These are phyloP conservation scores for Heliornis fulica DNA, from an alignment of 2,113 vertebrate species.

Conservation along the genomic window DNA sequence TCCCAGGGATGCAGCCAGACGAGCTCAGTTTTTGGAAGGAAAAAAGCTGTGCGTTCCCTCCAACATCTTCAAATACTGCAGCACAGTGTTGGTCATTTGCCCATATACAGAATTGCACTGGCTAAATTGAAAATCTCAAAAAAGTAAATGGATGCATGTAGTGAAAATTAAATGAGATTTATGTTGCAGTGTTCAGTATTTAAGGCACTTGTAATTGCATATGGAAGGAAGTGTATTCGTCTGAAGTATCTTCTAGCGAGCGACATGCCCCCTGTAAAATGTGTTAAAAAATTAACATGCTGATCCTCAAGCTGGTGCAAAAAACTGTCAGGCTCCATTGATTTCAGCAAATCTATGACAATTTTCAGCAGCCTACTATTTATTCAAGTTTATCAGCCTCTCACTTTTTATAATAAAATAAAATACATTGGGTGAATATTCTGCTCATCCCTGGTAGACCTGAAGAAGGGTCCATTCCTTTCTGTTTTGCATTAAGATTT, in stretches of 20 bases:
- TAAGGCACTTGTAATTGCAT: slow-evolving; percentile 43
- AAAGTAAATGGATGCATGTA: neutral
- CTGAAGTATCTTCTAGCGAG: neutral
- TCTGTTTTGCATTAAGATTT: neutral
- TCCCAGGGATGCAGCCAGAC: neutral
- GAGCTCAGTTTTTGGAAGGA: neutral
- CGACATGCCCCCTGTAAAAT: neutral
- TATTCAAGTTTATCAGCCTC: neutral
- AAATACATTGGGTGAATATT: neutral
- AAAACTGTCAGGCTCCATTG: slow-evolving; percentile 41
- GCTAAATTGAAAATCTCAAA: neutral
- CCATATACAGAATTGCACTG: neutral
- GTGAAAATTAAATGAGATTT: slow-evolving; percentile 46
- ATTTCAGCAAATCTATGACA: slow-evolving; percentile 14
- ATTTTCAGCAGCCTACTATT: neutral
- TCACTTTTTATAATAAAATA: neutral
- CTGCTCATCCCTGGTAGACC: neutral
- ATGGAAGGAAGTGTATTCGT: slow-evolving; percentile 20
- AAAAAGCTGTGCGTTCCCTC: neutral
- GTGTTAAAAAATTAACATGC: slow-evolving; percentile 41
- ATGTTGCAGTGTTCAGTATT: neutral
- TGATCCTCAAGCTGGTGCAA: slow-evolving; percentile 28
- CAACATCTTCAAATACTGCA: neutral
- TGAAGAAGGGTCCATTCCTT: neutral
- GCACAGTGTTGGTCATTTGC: neutral